These are phyloP conservation scores for Semotilus atromaculatus DNA, from an alignment of 2,797 vertebrate species.

Conservation along the genomic window DNA sequence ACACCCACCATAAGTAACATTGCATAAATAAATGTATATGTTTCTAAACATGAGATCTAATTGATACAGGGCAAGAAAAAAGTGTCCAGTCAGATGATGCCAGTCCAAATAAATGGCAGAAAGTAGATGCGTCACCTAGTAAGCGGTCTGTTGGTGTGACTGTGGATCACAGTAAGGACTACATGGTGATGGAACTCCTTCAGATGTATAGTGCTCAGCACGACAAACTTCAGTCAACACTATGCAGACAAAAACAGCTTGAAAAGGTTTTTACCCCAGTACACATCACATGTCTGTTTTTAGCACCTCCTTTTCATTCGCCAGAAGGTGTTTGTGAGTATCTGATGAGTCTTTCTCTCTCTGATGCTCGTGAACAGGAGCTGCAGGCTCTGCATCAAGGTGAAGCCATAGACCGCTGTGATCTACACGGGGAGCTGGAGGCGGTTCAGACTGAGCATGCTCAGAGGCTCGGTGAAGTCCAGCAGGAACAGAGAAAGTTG, in stretches of 20 bases:
- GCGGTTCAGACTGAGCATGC: conserved; percentile 56
- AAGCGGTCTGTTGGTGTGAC: conserved; percentile 52
- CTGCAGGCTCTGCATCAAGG: conserved; percentile 84
- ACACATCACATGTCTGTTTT: background rate
- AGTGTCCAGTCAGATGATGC: conserved; percentile 29
- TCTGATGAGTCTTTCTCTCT: conserved; percentile 37
- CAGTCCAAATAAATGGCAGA: conserved; percentile 48
- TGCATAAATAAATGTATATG: background rate
- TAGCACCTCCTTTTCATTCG: background rate
- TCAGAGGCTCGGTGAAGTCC: conserved; percentile 68
- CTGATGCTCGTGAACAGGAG: conserved; percentile 72
- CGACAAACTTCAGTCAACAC: conserved; percentile 81
- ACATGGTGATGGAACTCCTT: conserved; percentile 86
- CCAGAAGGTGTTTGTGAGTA: conserved; percentile 14
- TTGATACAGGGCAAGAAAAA: conserved; percentile 49
- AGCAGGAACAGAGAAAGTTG: conserved; percentile 82
- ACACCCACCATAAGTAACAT: background rate
- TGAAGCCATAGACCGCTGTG: conserved; percentile 80
- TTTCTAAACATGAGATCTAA: conserved; percentile 2
- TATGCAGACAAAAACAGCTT: conserved; percentile 84
- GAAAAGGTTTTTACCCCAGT: conserved; percentile 77
- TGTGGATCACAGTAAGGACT: conserved; percentile 83
- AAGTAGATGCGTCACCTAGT: conserved; percentile 41
- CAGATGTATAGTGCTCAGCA: conserved; percentile 85
- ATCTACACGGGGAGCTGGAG: conserved; percentile 70